Evolutionary conservation across 2,797 vertebrate species (phyloP), one percentile per base, ranked within the genome.

Genomic region (Acipenser ruthenus): DNA sequence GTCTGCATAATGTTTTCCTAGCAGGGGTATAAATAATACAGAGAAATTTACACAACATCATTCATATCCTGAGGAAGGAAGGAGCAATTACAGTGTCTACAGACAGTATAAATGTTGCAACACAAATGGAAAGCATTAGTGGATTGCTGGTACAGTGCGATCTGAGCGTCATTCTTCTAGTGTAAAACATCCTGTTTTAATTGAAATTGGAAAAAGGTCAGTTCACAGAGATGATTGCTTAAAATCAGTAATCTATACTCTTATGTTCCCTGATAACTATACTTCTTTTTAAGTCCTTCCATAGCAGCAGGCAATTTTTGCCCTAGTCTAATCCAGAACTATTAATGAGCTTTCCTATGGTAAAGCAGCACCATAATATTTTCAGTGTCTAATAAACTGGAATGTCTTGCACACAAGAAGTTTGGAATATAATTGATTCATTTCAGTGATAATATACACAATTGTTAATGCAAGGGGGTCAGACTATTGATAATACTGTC

Each of bases 41-140:
- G 12, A 67, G 51, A 67, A 18, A 67, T 12, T 47, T 51, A 60
- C 12, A 62, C 18, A 62, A 18, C 13, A 67, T 49, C 12, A 8
- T 62, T 52, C 49, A 61, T 62, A 67, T 67, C 66, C 7, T 67
- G 49, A 50, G 18, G 50, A 61, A 67, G 51, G 18, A 62, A 47
- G 12, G 9, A 60, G 56, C 48, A 15, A 47, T 6, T 65, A 8
- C 52, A 65, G 10, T 47, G 53, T 55, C 53, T 55, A 10, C 53
- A 55, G 7, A n/a, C 53, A 7, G 53, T 10, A 55, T 55, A 10
- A 55, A 55, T 9, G 53, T 8, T 55, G n/a, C 53, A n/a, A 4
- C 53, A 55, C 53, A 55, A 55, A 55, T 55, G 53, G 53, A 55
- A 55, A 55, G 53, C 53, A 55, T 55, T 55, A 55, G 53, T 55